Evolutionary conservation across 2,888 invertebrate species (phyloP).

Genomic region (Scotopteryx bipunctaria): DNA sequence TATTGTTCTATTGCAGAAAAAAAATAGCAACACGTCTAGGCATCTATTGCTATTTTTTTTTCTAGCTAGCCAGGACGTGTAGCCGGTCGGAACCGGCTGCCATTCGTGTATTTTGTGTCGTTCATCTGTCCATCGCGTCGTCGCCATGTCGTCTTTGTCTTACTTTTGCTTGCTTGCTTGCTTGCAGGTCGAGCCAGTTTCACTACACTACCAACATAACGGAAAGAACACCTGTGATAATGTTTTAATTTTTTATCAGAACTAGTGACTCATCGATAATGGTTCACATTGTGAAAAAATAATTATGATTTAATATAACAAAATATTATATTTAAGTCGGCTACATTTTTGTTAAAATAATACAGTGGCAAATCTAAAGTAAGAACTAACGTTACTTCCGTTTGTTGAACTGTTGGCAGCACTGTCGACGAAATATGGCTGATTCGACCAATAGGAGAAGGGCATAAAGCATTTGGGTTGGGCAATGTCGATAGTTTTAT

Average conservation of each 20-base stretch:
- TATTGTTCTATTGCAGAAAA: no score
- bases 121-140: no score
- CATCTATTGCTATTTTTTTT: no score
- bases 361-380: not conserved
- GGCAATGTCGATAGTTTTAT: constrained; percentile 44
- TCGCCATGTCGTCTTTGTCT: no score
- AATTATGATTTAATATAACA: not conserved
- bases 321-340: not conserved
- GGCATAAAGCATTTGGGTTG: constrained; percentile 36
- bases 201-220: constrained; percentile 49
- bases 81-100: no score
- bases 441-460: constrained; percentile 58
- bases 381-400: constrained; percentile 38
- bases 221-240: constrained; percentile 51
- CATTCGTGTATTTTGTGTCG: no score
- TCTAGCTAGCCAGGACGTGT: no score
- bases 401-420: constrained; percentile 52
- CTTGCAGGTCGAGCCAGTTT: no score
- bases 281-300: not conserved
- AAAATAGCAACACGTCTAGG: no score
- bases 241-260: not conserved
- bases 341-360: not conserved
- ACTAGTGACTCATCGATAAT: not conserved
- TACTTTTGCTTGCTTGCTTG: no score
- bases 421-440: constrained; percentile 47